Conservation (phyloP, 2,797 vertebrate genomes). For the Spinibarbus caldwelli region DNA sequence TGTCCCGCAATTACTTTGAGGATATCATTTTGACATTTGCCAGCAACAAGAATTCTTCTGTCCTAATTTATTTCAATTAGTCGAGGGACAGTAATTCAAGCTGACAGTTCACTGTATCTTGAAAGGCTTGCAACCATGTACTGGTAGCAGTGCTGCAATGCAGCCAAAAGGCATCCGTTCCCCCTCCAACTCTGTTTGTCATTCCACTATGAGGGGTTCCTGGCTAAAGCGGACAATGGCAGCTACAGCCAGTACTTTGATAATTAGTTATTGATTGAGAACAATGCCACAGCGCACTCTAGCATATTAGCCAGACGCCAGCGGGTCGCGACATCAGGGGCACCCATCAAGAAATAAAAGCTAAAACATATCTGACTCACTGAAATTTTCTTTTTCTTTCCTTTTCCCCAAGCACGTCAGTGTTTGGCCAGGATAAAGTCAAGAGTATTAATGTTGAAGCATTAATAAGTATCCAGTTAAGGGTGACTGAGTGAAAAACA, state of each 20-base stretch:
- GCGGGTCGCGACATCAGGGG: conserved; percentile 85
- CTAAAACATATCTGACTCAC: conserved; percentile 82
- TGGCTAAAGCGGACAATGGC: conserved; percentile 81
- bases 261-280: conserved; percentile 99
- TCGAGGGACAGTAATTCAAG: conserved; percentile 90
- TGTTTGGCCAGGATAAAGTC: conserved; percentile 73
- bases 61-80: conserved; percentile 96
- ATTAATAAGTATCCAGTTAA: conserved; percentile 77
- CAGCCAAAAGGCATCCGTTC: conserved; percentile 89
- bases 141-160: conserved; percentile 85
- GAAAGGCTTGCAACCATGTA: conserved; percentile 87
- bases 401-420: conserved; percentile 73
- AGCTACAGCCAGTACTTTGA: conserved; percentile 87
- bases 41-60: conserved; percentile 93
- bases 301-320: conserved; percentile 89
- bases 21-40: conserved; percentile 89
- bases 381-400: conserved; percentile 76
- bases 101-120: conserved; percentile 88
- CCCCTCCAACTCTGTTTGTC: conserved; percentile 68
- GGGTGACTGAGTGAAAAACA: conserved; percentile 77
- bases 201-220: conserved; percentile 85
- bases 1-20: conserved; percentile 80
- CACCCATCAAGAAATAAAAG: conserved; percentile 86
- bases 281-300: conserved; percentile 85
- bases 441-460: conserved; percentile 80